These are phyloP conservation scores for Danionella cerebrum DNA, from an alignment of 2,113 vertebrate genomes.

Conservation along the genomic window DNA sequence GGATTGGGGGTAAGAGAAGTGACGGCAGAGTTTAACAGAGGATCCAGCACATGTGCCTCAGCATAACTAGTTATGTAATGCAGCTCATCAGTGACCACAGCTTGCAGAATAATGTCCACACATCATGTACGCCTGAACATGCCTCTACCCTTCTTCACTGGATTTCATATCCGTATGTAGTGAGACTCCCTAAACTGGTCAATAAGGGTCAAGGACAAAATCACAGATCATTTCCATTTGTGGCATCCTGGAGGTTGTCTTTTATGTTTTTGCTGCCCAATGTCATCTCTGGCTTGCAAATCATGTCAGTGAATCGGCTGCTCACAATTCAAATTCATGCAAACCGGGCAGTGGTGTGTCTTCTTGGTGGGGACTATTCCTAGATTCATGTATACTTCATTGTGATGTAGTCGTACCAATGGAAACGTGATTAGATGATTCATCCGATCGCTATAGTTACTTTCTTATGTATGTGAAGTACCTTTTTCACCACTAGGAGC, in stretches of 20 bases:
- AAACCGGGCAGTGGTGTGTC: neutral
- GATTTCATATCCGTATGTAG: neutral
- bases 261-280: neutral
- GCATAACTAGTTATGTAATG: constrained; percentile 1
- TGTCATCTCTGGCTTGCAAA: constrained; percentile 4
- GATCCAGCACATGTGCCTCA: neutral
- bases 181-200: neutral
- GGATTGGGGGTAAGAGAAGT: neutral
- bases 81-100: neutral
- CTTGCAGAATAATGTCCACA: neutral
- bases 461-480: too few relatives aligned
- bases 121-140: neutral
- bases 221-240: neutral
- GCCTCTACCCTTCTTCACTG: neutral
- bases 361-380: neutral
- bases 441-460: too few relatives aligned
- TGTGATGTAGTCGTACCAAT: too few relatives aligned
- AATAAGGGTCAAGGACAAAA: neutral
- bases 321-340: constrained; percentile 6
- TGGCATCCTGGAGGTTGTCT: neutral
- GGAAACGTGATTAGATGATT: too few relatives aligned
- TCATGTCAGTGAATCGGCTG: neutral
- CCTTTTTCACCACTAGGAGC: too few relatives aligned
- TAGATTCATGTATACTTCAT: neutral
- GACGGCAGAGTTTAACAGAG: neutral